Percentiles rank a stretch among this genome's conserved stretches.
These are phyloP conservation scores for Eolophus roseicapilla DNA, from an alignment of 2,113 vertebrate genomes.

Conservation along the genomic window DNA sequence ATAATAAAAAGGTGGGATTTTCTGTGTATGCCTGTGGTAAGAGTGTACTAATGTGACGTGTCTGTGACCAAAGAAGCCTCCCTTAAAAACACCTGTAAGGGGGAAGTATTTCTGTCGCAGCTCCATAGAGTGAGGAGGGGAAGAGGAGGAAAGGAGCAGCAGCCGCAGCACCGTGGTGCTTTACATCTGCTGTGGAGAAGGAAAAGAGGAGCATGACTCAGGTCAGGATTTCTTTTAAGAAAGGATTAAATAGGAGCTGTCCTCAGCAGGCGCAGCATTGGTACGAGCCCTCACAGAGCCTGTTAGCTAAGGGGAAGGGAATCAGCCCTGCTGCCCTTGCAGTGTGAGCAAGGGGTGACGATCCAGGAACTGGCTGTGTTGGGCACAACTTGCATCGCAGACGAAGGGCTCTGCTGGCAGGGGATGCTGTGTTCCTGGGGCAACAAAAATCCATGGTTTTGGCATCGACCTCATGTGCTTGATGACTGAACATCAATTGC, in stretches of 20 bases:
- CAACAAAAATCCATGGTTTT: neutral
- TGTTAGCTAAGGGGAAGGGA: neutral
- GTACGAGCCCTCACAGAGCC: rapidly evolving
- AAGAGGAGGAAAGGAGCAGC: neutral
- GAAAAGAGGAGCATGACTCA: neutral
- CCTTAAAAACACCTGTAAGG: neutral
- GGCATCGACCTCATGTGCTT: neutral
- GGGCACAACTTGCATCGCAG: neutral
- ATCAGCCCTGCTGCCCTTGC: neutral
- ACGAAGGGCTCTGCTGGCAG: neutral
- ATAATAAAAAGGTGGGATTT: constrained; percentile 69
- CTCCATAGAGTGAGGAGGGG: neutral
- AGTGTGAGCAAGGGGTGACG: neutral
- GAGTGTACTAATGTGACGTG: neutral
- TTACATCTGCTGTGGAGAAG: neutral
- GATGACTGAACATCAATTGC: neutral
- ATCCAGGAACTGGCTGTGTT: rapidly evolving
- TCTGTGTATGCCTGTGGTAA: constrained; percentile 19
- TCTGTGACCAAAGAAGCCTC: neutral
- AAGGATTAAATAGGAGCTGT: neutral
- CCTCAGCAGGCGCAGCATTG: neutral
- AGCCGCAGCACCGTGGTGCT: neutral
- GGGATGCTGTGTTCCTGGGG: neutral
- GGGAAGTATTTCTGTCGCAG: neutral
- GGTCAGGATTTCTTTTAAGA: neutral